Percentiles rank a stretch among this genome's conserved stretches.
phyloP scores from a whole-genome alignment of 2,797 vertebrate species.

The Cichlasoma orientale region DNA sequence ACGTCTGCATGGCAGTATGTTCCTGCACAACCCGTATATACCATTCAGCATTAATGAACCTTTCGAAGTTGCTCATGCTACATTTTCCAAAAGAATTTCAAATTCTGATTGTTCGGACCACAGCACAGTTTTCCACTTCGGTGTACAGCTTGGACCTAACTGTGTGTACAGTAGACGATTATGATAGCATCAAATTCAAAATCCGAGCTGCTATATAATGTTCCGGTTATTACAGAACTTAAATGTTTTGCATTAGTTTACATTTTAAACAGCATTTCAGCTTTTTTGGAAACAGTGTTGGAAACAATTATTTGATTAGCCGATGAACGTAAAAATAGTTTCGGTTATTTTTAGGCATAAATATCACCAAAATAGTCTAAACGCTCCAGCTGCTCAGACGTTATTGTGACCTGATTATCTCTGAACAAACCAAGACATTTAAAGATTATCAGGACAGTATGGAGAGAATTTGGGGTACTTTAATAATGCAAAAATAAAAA shows the following conservation, averaged over 20 bases:
- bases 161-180: neutral
- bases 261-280: too few species aligned
- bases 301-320: too few species aligned
- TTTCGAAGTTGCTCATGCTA: neutral
- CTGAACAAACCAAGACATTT: neutral
- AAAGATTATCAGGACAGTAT: neutral
- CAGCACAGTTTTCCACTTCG: neutral
- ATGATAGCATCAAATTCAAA: neutral
- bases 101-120: neutral
- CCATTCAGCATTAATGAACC: neutral
- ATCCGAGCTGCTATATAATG: neutral
- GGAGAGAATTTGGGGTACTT: neutral
- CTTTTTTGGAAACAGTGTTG: too few species aligned
- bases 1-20: neutral
- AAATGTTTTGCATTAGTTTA: too few species aligned
- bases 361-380: neutral
- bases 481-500: neutral
- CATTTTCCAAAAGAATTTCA: neutral
- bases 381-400: neutral
- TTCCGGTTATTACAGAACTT: too few species aligned
- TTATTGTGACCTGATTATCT: neutral
- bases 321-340: too few species aligned
- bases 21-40: neutral
- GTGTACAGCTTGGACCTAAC: neutral
- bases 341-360: too few species aligned